These are phyloP conservation scores for Morone saxatilis DNA, from an alignment of 2,113 vertebrate genomes.

Conservation along the genomic window DNA sequence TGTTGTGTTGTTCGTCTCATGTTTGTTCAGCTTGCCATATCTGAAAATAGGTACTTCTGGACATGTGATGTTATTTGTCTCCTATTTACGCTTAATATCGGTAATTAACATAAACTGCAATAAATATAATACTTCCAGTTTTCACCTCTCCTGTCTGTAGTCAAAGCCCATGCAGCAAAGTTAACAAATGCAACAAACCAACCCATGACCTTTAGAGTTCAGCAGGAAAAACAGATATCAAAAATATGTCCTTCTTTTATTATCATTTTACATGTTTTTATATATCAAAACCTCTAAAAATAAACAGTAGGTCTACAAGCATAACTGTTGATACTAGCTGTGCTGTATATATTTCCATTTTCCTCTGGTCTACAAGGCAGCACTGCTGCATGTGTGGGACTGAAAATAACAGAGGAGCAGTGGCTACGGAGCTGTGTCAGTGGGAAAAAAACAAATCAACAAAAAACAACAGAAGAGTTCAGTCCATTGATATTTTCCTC, in stretches of 20 bases:
- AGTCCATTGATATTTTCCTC: conserved; percentile 11
- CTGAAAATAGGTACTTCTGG: background rate
- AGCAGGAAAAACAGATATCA: conserved; percentile 46
- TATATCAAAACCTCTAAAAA: conserved; percentile 81
- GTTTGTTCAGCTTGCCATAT: background rate
- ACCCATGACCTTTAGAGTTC: background rate
- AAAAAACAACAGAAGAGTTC: conserved; percentile 32
- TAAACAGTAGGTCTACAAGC: conserved; percentile 67
- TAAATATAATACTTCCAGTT: background rate
- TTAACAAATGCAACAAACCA: background rate
- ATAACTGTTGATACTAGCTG: conserved; percentile 47
- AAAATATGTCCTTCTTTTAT: conserved; percentile 75
- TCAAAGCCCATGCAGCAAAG: background rate
- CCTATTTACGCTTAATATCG: background rate
- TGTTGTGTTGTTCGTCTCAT: background rate
- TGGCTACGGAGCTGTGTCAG: conserved; percentile 43
- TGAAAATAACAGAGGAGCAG: conserved; percentile 48
- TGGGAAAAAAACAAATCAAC: conserved; percentile 2
- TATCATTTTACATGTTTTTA: conserved; percentile 67
- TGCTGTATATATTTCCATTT: conserved; percentile 37
- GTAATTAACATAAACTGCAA: background rate
- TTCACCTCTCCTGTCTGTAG: background rate
- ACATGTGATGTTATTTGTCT: background rate
- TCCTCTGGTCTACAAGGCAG: conserved; percentile 63
- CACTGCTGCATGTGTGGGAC: conserved; percentile 58